Base-by-base conservation (phyloP, 2,888 invertebrate species). In the Acanthosepion lycidas region DNA sequence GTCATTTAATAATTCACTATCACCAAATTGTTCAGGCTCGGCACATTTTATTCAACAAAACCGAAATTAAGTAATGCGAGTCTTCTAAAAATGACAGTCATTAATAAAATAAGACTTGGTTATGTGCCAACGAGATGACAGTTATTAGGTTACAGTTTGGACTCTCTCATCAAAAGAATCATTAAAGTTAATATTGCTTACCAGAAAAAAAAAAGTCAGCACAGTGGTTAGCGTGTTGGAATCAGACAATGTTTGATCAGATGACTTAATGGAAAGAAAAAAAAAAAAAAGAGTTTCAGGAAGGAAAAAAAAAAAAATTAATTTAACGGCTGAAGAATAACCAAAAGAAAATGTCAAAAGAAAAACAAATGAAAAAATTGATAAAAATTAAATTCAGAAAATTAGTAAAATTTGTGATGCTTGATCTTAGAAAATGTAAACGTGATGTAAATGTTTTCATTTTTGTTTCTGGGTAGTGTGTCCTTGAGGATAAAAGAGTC, bases 21-120 rank as follows among this genome's bases (percentile, higher is more conserved):
- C 78, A 15, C n/a, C 78, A 78, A 78, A 78, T 78, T 33, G 33
- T n/a, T 78, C 33, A n/a, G 78, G 12, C 33, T n/a, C 78, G n/a
- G n/a, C 4, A 78, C n/a, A 78, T n/a, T 33, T 33, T 78, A 78
- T 78, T 15, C n/a, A 78, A 78, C 12, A n/a, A 20, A 12, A 78
- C 78, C n/a, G 23, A 78, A 78, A n/a, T 78, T 12, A 78, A 78
- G 23, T 15, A 33, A 33, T n/a, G n/a, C 33, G n/a, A 78, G 23
- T n/a, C 78, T 78, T 33, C 33, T 78, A 78, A 33, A 78, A 15
- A 78, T 78, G 78, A n/a, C 78, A 78, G n/a, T 18, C 78, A 78
- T 78, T 78, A 78, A 78, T 78, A 78, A 78, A 78, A 78, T 78
- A 78, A 78, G n/a, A 78, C n/a, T 78, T 78, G 78, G 78, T 78